Evolutionary conservation across 2,113 vertebrate genomes (phyloP).

Genomic region (Sarotherodon lohbergeri): DNA sequence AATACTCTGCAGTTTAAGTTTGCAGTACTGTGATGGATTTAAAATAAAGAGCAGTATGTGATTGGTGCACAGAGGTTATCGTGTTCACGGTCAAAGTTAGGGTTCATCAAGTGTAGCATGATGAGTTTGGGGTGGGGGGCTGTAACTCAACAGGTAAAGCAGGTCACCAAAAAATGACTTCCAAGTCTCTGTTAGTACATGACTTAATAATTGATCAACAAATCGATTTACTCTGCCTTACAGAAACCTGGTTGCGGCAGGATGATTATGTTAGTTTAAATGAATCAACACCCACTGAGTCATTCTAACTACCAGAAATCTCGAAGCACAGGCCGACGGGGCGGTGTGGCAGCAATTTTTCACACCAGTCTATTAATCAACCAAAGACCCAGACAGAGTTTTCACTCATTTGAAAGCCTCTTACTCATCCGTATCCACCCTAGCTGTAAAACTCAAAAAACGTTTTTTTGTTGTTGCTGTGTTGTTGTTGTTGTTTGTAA

Average conservation of each 20-base stretch:
- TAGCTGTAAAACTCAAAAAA: neutral
- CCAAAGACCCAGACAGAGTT: neutral
- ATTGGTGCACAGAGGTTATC: neutral
- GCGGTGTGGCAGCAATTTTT: neutral
- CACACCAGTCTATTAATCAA: neutral
- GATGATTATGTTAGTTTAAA: neutral
- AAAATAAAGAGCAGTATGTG: neutral
- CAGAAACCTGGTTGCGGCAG: neutral
- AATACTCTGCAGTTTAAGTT: neutral
- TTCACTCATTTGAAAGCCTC: accelerated
- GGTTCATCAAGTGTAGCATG: neutral
- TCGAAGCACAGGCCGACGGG: neutral
- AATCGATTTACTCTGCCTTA: neutral
- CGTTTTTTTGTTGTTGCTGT: neutral
- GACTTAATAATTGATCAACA: neutral
- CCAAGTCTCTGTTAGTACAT: neutral
- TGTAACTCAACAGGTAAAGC: neutral
- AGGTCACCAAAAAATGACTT: neutral
- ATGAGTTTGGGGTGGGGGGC: neutral
- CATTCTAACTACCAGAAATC: neutral
- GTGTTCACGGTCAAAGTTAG: neutral
- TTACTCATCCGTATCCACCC: neutral
- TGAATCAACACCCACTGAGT: neutral
- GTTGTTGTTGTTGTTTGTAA: neutral
- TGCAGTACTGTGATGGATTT: neutral